Evolutionary conservation across 2,113 vertebrate genomes (phyloP).

Genomic region (Datnioides undecimradiatus): DNA sequence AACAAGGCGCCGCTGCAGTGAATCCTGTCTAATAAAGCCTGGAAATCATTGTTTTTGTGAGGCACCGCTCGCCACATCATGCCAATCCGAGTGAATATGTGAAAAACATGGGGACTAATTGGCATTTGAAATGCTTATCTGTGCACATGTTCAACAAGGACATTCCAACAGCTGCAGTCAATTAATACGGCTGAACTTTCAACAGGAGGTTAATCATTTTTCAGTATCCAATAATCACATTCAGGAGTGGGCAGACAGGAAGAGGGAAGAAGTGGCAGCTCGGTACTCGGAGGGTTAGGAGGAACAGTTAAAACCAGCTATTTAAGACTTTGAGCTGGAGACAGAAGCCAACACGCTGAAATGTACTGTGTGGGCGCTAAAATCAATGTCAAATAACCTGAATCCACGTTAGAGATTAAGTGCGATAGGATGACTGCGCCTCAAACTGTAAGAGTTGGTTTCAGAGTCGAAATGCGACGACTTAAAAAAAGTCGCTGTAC

Average conservation of each 20-base stretch:
- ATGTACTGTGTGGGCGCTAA: not conserved
- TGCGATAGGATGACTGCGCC: not conserved
- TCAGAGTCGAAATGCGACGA: no score
- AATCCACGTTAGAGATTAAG: not conserved
- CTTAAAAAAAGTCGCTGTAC: no score
- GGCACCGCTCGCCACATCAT: not conserved
- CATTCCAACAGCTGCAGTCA: slow-evolving; percentile 13
- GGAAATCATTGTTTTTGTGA: not conserved
- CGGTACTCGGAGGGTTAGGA: not conserved
- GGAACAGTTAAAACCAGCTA: not conserved
- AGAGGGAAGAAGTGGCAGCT: not conserved
- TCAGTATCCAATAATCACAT: slow-evolving; percentile 37
- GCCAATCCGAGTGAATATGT: not conserved
- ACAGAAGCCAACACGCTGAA: not conserved
- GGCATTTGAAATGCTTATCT: slow-evolving; percentile 3
- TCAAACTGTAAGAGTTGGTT: no score
- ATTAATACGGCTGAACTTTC: slow-evolving; percentile 35
- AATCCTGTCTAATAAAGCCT: not conserved
- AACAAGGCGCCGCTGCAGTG: not conserved
- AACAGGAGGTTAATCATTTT: slow-evolving; percentile 44
- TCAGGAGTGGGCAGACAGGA: not conserved
- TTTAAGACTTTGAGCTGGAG: not conserved
- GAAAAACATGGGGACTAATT: slow-evolving; percentile 2
- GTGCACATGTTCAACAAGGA: not conserved
- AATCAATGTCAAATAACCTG: not conserved